A percentile compares a stretch with the other conserved stretches of the same genome.
These are phyloP conservation scores for Caenorhabditis japonica DNA, from an alignment of 2,888 invertebrate species.

Conservation along the genomic window DNA sequence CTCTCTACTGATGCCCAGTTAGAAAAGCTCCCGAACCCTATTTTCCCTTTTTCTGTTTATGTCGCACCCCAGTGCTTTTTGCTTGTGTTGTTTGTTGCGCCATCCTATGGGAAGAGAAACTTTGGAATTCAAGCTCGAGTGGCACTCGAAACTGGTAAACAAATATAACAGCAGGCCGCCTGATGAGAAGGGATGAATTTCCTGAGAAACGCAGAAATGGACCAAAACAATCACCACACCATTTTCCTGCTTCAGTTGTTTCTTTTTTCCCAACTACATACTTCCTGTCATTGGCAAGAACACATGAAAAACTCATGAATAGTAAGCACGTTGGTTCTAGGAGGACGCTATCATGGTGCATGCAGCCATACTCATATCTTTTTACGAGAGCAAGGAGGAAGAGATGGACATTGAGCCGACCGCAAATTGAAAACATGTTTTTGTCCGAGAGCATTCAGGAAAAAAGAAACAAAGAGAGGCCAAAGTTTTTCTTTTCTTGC, in stretches of 20 bases:
- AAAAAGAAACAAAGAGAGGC: constrained; percentile 8
- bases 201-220: constrained; percentile 21
- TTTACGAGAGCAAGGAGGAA: constrained; percentile 23
- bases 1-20: too few relatives aligned
- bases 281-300: constrained; percentile 30
- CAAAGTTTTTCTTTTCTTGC: constrained; percentile 22
- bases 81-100: constrained; percentile 41
- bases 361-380: constrained; percentile 24
- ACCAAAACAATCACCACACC: constrained; percentile 17
- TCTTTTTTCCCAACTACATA: constrained; percentile 21
- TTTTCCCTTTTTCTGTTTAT: constrained; percentile 11
- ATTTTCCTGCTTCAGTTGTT: constrained; percentile 14
- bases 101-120: constrained; percentile 44
- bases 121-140: constrained; percentile 47
- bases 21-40: too few relatives aligned
- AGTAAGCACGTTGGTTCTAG: not conserved
- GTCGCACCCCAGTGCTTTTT: constrained; percentile 39
- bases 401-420: not conserved
- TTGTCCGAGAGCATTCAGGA: constrained; percentile 8
- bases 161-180: constrained; percentile 46
- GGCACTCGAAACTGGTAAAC: constrained; percentile 49
- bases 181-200: constrained; percentile 23
- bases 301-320: constrained; percentile 27
- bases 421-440: constrained; percentile 51
- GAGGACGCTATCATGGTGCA: not conserved